Base-by-base conservation (phyloP, 2,888 invertebrate species). In the Pemphredon lugubris region DNA sequence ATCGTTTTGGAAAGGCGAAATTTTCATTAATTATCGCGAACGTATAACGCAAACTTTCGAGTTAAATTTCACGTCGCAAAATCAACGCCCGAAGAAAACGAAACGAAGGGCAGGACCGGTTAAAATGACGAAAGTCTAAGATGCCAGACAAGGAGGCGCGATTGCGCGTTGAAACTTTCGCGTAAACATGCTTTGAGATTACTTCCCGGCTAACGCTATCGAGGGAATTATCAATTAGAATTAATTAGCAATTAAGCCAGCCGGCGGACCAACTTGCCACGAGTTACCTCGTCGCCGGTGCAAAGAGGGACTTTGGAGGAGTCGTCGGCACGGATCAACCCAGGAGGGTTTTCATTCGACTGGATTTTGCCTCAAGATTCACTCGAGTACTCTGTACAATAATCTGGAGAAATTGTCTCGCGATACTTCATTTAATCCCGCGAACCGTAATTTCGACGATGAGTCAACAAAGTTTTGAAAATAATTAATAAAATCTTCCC, bases 241-340 rank as follows among this genome's bases (percentile, higher is more conserved):
- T 84, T 83, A 82, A 84, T 85, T 82, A 81, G 76, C 80, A 81
- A 84, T 84, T 81, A 81, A 83, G 77, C 67, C 73, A 65, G 73
- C 74, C 74, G 72, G 54, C 75, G 79, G 66, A 58, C 67, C 57
- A 77, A 77, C 73, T 76, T 73, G 70, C 73, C 67, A 45, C 73
- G 77, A 75, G 75, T 75, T 75, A 75, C 61, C 55, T 26, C 63
- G 70, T 30, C 61, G 59, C 50, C 58, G 67, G n/a, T 44, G 57
- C 57, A 55, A 63, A 67, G 72, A 60, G 58, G 47, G 75, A 65
- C 39, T 60, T 48, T 39, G 13, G 47, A 48, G 71, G 61, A 76
- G 64, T 68, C 65, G 54, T 63, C 57, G 54, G 42, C 58, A 32
- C 48, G 65, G 67, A 75, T 75, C 75, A 67, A 74, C 63, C 48